phyloP scores from a whole-genome alignment of 2,888 invertebrate genomes.

The Chrysina gloriosa region DNA sequence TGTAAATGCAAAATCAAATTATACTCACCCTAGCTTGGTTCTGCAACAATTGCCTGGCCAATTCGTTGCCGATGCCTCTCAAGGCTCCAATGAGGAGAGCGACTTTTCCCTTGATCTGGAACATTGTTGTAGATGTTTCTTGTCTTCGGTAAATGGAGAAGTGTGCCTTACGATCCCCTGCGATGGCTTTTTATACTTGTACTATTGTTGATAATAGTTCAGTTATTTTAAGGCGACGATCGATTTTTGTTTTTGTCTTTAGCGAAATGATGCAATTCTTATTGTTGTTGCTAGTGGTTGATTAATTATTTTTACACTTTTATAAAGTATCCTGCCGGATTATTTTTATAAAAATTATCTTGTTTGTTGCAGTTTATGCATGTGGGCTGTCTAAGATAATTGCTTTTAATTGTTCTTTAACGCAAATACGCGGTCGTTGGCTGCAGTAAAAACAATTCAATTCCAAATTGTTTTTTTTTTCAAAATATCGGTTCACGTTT shows the following conservation, averaged over 20 bases:
- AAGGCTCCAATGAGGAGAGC: constrained; percentile 7
- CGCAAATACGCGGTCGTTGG: background rate
- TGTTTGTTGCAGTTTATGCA: constrained; percentile 8
- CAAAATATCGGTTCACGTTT: background rate
- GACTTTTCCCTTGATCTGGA: constrained; percentile 29
- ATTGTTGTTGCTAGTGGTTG: background rate
- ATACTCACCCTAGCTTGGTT: constrained; percentile 1
- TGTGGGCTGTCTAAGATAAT: background rate
- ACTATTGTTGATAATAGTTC: background rate
- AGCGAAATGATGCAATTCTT: constrained; percentile 15
- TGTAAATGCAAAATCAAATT: background rate
- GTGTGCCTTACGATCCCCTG: constrained; percentile 4
- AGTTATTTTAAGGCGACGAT: background rate
- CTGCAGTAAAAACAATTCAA: background rate
- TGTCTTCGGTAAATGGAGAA: constrained; percentile 3
- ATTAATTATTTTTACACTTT: constrained; percentile 1
- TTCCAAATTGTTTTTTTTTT: background rate
- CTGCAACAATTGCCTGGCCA: constrained; percentile 15
- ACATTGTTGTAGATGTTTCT: constrained; percentile 22
- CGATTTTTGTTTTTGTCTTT: background rate
- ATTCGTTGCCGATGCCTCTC: background rate
- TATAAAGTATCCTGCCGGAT: background rate
- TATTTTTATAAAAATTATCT: constrained; percentile 28
- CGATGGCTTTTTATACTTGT: constrained; percentile 11
- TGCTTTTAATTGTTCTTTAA: background rate